Evolutionary conservation across 2,113 vertebrate species (phyloP), one percentile per base, ranked within the genome.

Genomic region (Cariama cristata): DNA sequence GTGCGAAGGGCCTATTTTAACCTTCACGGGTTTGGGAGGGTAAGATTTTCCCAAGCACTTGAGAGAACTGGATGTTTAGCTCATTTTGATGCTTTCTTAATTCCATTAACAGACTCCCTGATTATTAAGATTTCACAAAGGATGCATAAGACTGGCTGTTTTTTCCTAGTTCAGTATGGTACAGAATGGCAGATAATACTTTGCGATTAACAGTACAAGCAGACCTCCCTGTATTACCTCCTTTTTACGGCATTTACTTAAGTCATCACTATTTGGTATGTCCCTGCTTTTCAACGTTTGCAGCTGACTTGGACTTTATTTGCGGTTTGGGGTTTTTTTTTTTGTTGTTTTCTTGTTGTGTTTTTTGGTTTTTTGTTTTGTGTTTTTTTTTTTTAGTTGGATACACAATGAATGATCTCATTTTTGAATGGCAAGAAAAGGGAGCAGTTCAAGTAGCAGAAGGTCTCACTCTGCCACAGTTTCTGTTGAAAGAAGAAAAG

Each of bases 401-500:
- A 44, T 99, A 99, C 95, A 99, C 99, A 50, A 99, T 99, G 99
- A 99, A 99, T 56, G 99, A 99, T 95, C 99, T 99, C 53, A 99
- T 99, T 97, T 99, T 99, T 95, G 99, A 99, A 98, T 99, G 99
- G 99, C 99, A 99, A 98, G 99, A 99, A 96, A 99, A 99, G 20
- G 99, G 99, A 88, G 99, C 99, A 2, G 99, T 99, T 40, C 99
- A 99, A 98, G 98, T 99, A 94, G 99, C 99, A 11, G 99, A 99
- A 85, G 99, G 99, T 74, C 99, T 99, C 45, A 99, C 99, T 21
- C 98, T 99, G 53, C 99, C 99, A 44, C 99, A 99, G 93, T 99
- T 99, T 98, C 97, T 99, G 49, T 97, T 99, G 88, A 99, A 99
- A 98, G 99, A 99, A 93, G 99, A 99, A 91, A 99, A 99, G 44